Evolutionary conservation across 1,140 invertebrate genomes (phyloP), one percentile per base, ranked within the genome.

Genomic region (Idris sp.): DNA sequence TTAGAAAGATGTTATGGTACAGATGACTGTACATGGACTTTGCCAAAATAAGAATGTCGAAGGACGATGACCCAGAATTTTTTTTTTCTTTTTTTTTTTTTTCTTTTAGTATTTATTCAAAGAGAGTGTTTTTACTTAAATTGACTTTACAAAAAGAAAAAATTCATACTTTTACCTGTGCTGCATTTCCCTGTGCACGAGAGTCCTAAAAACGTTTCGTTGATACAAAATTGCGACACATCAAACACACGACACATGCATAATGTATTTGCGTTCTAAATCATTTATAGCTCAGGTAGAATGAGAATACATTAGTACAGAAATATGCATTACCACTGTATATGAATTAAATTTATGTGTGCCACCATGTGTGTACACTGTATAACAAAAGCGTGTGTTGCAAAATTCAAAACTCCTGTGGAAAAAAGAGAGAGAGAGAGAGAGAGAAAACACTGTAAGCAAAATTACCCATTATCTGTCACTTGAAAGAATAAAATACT

Each of bases 1-100:
- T 59, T 68, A 61, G 38, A 64, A 64, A 65, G 58, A 58, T 58
- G 59, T 65, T 65, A 59, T 59, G 31, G 38, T 65, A 28, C 51
- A 44, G 38, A 65, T 65, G 51, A 15, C 69, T 56, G 59, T 65
- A 73, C 59, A 73, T 72, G 64, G 53, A 65, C 61, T 73, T 73
- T 51, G 53, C 53, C 28, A 53, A 16, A 51, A 46, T 59, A 26
- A 59, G 69, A 61, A 15, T 6, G 22, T 31, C 59, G 43, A 73
- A 65, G 69, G 59, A 59, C 59, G 59, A 73, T 73, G 69, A 73
- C 69, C 69, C 69, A 73, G 59, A 22, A 22, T 22, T 22, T 22
- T 22, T 22, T 22, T 22, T 22, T 2, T 22, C 6, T 22, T 22
- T n/a, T n/a, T n/a, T n/a, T n/a, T n/a, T n/a, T n/a, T n/a, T n/a